Base-by-base conservation (phyloP, 1,140 invertebrate genomes). In the Drosophila virilis region DNA sequence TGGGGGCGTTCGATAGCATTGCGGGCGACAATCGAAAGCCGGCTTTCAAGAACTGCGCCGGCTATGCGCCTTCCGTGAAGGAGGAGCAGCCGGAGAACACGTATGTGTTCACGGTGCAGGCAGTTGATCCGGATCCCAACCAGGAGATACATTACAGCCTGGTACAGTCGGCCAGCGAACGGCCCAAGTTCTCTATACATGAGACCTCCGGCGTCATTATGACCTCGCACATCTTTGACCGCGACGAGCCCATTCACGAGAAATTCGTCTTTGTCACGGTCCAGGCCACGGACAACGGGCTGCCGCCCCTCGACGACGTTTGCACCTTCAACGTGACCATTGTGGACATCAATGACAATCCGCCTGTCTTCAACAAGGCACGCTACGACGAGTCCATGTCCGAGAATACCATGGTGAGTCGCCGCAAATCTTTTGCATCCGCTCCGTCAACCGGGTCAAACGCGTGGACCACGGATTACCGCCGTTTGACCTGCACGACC, bases 251-350 rank as follows among this genome's bases (percentile, higher is more conserved):
- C 8, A 94, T 94, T 10, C 94, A 96, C 76, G 96, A 98, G 88
- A 98, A 97, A 89, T 96, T 97, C 92, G 91, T 92, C 2, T 92
- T 92, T 51, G 81, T 92, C 7, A 96, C 95, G 1, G 95, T 97
- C 2, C 94, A 96, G 84, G 97, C 97, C 0, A 96, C 95, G 60
- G 97, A 98, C 92, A 97, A 97, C 93, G 97, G 97, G 6, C 94
- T 94, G 76, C 97, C 97, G 0, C 94, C 95, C 33, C 93, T 98
- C 35, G 97, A 97, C 78, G 97, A 97, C 81, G 95, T 97, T 33
- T 98, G 97, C 91, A 97, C 96, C 5, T 96, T 98, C 80, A 97
- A 96, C 94, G 96, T 98, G 33, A 95, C 95, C 52, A 96, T 98
- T 72, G 94, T 95, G 86, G 97, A 98, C 93, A 95, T 97, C 77